Conservation (phyloP, 2,888 invertebrate species). For the Sympetrum striolatum region DNA sequence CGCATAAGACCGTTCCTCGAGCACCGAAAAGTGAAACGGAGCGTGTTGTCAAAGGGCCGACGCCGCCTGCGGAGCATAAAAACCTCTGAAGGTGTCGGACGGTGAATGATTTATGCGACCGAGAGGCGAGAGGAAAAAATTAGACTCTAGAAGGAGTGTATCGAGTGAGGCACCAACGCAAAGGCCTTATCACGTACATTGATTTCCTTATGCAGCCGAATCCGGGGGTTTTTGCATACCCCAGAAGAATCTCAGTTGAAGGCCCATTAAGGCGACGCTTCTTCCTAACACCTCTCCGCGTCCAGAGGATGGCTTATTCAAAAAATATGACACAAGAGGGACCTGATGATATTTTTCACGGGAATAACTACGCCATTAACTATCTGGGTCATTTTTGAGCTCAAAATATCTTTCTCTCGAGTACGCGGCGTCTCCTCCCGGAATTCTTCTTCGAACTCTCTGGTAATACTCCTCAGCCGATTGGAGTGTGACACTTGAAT, state of each 20-base stretch:
- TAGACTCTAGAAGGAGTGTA: background rate
- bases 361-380: background rate
- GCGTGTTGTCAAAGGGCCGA: background rate
- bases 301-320: background rate
- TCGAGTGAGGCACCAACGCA: background rate
- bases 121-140: background rate
- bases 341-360: background rate
- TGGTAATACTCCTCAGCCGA: no score
- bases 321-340: background rate
- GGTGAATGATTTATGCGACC: background rate
- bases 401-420: background rate
- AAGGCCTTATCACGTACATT: background rate
- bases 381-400: background rate
- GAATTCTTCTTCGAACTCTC: no score
- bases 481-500: no score
- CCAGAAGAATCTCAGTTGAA: background rate
- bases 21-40: background rate
- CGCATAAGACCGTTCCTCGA: background rate
- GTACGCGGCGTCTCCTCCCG: no score
- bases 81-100: background rate
- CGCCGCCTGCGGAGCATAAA: background rate
- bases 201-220: background rate
- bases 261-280: background rate
- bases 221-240: background rate
- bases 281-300: background rate